A percentile compares a stretch with the other conserved stretches of the same genome.
Evolutionary conservation across 2,888 invertebrate genomes (phyloP).

Genomic region (Allophyes oxyacanthae): DNA sequence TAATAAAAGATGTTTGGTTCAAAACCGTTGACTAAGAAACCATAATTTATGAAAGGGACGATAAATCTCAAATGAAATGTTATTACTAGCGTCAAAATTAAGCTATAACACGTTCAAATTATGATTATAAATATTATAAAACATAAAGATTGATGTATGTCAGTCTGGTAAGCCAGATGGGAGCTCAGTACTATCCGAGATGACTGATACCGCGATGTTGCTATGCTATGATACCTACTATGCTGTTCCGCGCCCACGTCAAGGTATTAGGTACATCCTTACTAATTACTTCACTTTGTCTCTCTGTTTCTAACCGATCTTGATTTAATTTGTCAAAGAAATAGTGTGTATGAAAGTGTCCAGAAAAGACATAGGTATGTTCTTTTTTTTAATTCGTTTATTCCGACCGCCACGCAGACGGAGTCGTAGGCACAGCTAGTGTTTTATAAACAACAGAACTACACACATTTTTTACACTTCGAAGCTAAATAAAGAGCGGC

Average conservation of each 20-base stretch:
- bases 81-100: not conserved
- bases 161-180: slow-evolving; percentile 14
- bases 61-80: not conserved
- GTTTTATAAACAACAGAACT: not conserved
- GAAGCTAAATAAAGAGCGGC: no score
- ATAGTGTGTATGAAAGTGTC: no score
- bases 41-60: not conserved
- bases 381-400: no score
- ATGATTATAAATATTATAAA: slow-evolving; percentile 1
- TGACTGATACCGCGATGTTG: no score
- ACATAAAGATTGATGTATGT: slow-evolving; percentile 10
- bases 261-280: not conserved
- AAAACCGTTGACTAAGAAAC: not conserved
- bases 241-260: not conserved
- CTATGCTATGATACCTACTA: slow-evolving; percentile 4
- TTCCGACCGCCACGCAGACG: no score
- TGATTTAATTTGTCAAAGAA: no score
- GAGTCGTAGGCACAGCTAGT: no score
- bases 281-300: no score
- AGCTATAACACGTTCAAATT: not conserved
- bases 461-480: no score
- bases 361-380: no score
- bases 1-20: no score
- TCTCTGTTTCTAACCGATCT: no score
- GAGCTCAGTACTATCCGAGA: slow-evolving; percentile 1